phyloP scores from a whole-genome alignment of 2,888 invertebrate species.

The Drosophila meridiana region DNA sequence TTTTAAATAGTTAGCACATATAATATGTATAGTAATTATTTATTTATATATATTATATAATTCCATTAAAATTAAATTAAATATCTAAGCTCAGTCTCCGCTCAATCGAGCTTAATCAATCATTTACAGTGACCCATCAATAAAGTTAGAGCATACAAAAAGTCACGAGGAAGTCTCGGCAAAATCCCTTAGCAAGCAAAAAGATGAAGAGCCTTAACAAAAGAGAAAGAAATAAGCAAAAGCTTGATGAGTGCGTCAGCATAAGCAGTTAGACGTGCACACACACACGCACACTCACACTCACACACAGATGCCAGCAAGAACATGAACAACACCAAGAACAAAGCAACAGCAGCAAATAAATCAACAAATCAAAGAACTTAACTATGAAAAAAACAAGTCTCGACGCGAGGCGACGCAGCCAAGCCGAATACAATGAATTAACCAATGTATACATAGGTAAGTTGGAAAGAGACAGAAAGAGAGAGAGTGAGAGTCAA shows the following conservation, averaged over 20 bases:
- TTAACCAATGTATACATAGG: slow-evolving; percentile 47
- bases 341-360: slow-evolving; percentile 35
- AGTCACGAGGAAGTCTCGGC: background rate
- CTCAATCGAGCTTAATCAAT: slow-evolving; percentile 5
- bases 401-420: slow-evolving; percentile 38
- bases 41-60: no score
- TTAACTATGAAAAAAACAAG: slow-evolving; percentile 62
- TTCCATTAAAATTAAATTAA: background rate
- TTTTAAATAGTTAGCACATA: no score
- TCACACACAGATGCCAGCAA: background rate
- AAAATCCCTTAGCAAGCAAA: slow-evolving; percentile 36
- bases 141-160: slow-evolving; percentile 34
- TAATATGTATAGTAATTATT: no score
- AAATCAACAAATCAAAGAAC: slow-evolving; percentile 70
- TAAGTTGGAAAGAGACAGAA: slow-evolving; percentile 7
- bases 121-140: slow-evolving; percentile 10
- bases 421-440: slow-evolving; percentile 37
- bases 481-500: background rate
- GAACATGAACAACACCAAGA: background rate
- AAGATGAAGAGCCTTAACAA: slow-evolving; percentile 20
- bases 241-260: slow-evolving; percentile 49
- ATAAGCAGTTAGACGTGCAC: slow-evolving; percentile 32
- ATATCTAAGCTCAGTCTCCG: background rate
- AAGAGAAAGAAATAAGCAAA: slow-evolving; percentile 25
- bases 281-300: slow-evolving; percentile 1